These are phyloP conservation scores for Eumacrocentrus americanus DNA, from an alignment of 2,888 invertebrate genomes.

Conservation along the genomic window DNA sequence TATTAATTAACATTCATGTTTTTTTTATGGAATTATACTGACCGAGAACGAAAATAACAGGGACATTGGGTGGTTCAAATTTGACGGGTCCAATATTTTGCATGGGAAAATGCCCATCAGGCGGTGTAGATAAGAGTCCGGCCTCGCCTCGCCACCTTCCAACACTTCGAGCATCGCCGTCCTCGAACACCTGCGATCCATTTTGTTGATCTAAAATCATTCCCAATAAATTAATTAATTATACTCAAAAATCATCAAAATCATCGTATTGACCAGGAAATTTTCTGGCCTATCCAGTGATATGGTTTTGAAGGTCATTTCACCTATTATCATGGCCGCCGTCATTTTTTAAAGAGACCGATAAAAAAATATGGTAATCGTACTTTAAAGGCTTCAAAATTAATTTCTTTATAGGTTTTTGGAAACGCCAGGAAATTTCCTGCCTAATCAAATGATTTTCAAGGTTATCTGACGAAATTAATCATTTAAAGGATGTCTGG, in stretches of 20 bases:
- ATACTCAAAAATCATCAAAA: neutral
- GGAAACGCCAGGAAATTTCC: too few relatives aligned
- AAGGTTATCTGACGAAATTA: neutral
- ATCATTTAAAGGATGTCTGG: too few relatives aligned
- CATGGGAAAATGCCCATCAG: constrained; percentile 76
- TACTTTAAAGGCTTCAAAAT: too few relatives aligned
- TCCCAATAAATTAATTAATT: constrained; percentile 1
- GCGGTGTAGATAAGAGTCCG: constrained; percentile 67
- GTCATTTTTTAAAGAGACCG: too few relatives aligned
- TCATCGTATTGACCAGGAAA: too few relatives aligned
- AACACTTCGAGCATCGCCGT: constrained; percentile 59
- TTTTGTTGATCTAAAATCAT: constrained; percentile 74
- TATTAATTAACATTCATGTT: too few relatives aligned
- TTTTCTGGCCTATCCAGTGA: too few relatives aligned
- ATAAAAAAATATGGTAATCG: too few relatives aligned
- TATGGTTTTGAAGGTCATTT: too few relatives aligned
- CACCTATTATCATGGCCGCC: too few relatives aligned
- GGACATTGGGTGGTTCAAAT: constrained; percentile 85
- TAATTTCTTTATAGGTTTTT: too few relatives aligned
- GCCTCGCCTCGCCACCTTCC: constrained; percentile 63
- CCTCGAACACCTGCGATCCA: constrained; percentile 70
- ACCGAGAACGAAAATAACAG: constrained; percentile 89
- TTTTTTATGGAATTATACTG: constrained; percentile 45
- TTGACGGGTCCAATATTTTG: constrained; percentile 81
- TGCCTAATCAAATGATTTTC: too few relatives aligned